Evolutionary conservation across 2,888 invertebrate species (phyloP), one percentile per base, ranked within the genome.

Genomic region (Pterostichus madidus): DNA sequence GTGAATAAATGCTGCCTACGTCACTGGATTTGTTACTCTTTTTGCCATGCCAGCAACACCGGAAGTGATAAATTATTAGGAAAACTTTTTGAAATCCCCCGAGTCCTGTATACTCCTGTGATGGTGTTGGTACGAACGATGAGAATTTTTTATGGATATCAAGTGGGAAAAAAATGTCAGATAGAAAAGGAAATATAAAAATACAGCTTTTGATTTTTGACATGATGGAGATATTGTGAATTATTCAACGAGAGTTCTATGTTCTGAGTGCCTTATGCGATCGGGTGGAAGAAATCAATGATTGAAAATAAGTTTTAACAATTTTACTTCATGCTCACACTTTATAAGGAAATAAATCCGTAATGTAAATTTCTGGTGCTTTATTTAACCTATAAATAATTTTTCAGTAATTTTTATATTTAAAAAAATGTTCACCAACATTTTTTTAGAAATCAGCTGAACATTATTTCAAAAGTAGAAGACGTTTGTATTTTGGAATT

Each of bases 41-140:
- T 44, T 44, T 71, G 7, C 44, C n/a, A 15, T 39, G 24, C 39
- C 13, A 44, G 35, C 39, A 7, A 6, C 11, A 15, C 71, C 39
- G 71, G 39, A 71, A 17, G 71, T 39, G 39, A 71, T 71, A 24
- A 71, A 71, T 71, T 39, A 71, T 71, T 71, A 71, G 39, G 44
- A 35, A 71, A 71, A 71, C 44, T 71, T 71, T 71, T 44, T 71
- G 13, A 71, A 31, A 39, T 32, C 71, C 44, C 44, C 17, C 44
- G 71, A 1, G 71, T 13, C n/a, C 71, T 13, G 44, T 56, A 56
- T 56, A 49, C 13, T 49, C 56, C 56, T 5, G 56, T 56, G 49
- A 5, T 49, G 10, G 49, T 49, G 56, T 13, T 13, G 56, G 8
- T 5, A 17, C 17, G 17, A 8, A 56, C 17, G n/a, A 13, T 24